Percentiles rank a stretch among this genome's conserved stretches.
phyloP scores from a whole-genome alignment of 2,113 vertebrate species.

The Gadus chalcogrammus region DNA sequence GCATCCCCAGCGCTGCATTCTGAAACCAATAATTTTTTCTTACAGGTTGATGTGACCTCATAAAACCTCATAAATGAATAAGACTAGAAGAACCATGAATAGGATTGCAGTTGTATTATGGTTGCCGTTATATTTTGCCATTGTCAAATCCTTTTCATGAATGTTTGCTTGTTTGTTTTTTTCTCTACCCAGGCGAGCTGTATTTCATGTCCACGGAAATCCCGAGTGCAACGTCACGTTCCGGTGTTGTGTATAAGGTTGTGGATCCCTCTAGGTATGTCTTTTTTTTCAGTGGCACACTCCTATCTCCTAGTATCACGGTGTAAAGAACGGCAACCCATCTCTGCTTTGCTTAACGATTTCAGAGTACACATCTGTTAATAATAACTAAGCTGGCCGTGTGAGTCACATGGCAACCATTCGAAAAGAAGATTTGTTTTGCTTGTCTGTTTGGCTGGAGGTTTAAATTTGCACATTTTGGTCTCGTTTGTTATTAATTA shows the following conservation, averaged over 20 bases:
- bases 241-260: slow-evolving; percentile 90
- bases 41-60: too few relatives aligned
- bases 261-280: slow-evolving; percentile 91
- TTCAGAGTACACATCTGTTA: slow-evolving; percentile 27
- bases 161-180: too few relatives aligned
- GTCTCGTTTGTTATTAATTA: too few relatives aligned
- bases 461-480: background rate
- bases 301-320: background rate
- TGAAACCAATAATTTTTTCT: too few relatives aligned
- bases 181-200: slow-evolving; percentile 80
- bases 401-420: background rate
- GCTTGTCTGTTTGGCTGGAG: background rate
- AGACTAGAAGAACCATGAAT: too few relatives aligned
- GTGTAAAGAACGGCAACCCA: too few relatives aligned
- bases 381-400: slow-evolving; percentile 15
- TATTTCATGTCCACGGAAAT: slow-evolving; percentile 92
- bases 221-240: slow-evolving; percentile 80
- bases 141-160: too few relatives aligned
- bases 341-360: background rate
- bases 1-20: too few relatives aligned
- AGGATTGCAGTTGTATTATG: too few relatives aligned
- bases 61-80: too few relatives aligned
- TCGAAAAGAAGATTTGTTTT: too few relatives aligned
- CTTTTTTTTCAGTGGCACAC: background rate
- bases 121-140: too few relatives aligned